Conservation (phyloP, 2,797 vertebrate species). For the Remorina albescens region DNA sequence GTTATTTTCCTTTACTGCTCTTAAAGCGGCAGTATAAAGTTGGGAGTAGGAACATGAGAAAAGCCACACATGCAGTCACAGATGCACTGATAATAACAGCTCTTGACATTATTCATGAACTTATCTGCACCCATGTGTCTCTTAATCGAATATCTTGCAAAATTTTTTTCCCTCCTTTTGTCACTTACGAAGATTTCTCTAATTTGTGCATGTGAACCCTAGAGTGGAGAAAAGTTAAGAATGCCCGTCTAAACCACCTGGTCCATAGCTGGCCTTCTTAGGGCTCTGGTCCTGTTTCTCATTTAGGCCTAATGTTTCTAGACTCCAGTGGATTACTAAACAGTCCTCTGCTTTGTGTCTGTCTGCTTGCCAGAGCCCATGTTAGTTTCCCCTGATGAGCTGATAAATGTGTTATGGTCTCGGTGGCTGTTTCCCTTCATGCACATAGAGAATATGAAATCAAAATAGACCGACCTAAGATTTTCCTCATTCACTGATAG, state of each 20-base stretch:
- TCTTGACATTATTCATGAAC: background rate
- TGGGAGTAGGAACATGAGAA: background rate
- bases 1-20: slow-evolving; percentile 49
- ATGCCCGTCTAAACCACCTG: slow-evolving; percentile 5
- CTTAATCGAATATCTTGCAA: background rate
- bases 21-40: slow-evolving; percentile 57
- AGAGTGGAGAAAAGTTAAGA: too few species aligned
- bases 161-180: too few species aligned
- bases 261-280: slow-evolving; percentile 13
- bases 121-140: background rate
- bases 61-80: background rate
- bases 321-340: slow-evolving; percentile 15
- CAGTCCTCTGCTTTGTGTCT: slow-evolving; percentile 12
- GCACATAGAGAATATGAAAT: background rate
- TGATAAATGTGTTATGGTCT: background rate
- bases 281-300: slow-evolving; percentile 49
- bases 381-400: background rate
- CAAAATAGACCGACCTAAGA: background rate
- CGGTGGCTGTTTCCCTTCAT: background rate
- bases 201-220: background rate
- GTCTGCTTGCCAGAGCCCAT: background rate
- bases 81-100: background rate
- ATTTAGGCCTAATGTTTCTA: slow-evolving; percentile 31
- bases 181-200: too few species aligned
- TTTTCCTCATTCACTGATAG: too few species aligned